A percentile compares a stretch with the other conserved stretches of the same genome.
phyloP scores from a whole-genome alignment of 2,113 vertebrate genomes.

The Eudyptes chrysolophus region DNA sequence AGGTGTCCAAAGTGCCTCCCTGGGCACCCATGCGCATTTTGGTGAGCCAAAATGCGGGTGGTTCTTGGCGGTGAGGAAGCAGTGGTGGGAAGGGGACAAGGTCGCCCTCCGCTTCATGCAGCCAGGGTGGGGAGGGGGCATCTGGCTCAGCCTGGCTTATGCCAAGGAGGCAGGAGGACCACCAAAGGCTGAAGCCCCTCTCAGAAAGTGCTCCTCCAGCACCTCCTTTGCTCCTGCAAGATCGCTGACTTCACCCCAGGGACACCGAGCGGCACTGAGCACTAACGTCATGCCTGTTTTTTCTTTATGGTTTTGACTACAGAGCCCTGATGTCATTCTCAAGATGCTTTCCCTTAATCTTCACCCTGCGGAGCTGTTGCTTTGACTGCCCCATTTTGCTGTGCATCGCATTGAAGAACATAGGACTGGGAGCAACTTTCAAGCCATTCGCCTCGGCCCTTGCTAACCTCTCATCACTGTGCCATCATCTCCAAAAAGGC shows the following conservation, averaged over 20 bases:
- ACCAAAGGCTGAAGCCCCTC: not conserved
- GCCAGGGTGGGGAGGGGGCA: not conserved
- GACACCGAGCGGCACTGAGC: not conserved
- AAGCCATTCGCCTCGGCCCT: not conserved
- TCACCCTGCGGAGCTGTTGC: not conserved
- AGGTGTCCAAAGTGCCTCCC: not conserved
- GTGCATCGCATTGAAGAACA: not conserved
- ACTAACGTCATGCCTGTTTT: not conserved
- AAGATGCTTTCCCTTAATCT: slow-evolving; percentile 7
- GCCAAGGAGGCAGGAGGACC: not conserved
- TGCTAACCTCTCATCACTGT: not conserved
- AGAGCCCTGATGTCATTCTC: not conserved
- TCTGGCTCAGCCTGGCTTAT: not conserved
- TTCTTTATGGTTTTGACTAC: slow-evolving; percentile 32
- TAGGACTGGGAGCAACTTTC: not conserved
- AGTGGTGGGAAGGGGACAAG: rapidly evolving
- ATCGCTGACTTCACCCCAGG: not conserved
- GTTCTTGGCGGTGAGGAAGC: not conserved
- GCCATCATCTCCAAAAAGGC: not conserved
- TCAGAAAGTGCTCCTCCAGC: not conserved
- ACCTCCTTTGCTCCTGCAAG: not conserved
- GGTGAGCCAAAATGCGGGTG: rapidly evolving
- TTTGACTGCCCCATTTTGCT: not conserved
- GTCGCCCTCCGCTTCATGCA: not conserved
- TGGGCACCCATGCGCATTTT: rapidly evolving